Evolutionary conservation across 2,888 invertebrate species (phyloP).

Genomic region (Hirtodrosophila alboralis): DNA sequence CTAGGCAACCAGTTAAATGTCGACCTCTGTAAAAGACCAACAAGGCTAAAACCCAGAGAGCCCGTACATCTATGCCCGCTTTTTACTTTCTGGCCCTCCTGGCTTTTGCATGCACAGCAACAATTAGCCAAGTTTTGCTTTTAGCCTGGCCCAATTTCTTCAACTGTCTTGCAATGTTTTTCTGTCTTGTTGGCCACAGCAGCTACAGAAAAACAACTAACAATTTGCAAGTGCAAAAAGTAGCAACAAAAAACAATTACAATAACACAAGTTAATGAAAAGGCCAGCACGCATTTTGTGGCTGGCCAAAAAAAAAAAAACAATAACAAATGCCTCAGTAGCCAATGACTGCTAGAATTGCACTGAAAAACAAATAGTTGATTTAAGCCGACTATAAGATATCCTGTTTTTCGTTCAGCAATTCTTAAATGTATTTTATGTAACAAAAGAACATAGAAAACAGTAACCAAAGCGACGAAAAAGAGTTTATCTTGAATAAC

Average conservation of each 20-base stretch:
- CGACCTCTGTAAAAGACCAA: conserved; percentile 12
- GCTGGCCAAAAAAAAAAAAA: conserved; percentile 18
- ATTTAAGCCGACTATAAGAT: no score
- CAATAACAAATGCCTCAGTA: background rate
- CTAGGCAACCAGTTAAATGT: conserved; percentile 12
- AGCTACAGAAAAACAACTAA: conserved; percentile 39
- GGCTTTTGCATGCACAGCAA: conserved; percentile 56
- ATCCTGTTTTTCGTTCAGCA: no score
- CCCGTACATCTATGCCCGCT: no score
- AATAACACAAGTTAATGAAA: conserved; percentile 75
- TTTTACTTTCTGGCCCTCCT: conserved; percentile 1
- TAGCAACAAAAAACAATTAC: conserved; percentile 58
- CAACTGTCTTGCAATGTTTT: conserved; percentile 57
- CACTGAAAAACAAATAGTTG: no score
- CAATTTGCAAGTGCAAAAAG: conserved; percentile 43
- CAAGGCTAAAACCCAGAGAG: no score
- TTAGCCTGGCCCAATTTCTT: conserved; percentile 51
- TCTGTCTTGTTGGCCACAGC: conserved; percentile 52
- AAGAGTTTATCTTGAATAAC: no score
- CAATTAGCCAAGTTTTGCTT: conserved; percentile 80
- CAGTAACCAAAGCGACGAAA: no score
- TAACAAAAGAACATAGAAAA: no score
- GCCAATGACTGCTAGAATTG: conserved; percentile 7
- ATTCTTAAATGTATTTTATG: no score
- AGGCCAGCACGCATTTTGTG: conserved; percentile 52